Evolutionary conservation across 2,888 invertebrate genomes (phyloP).

Genomic region (Carcina quercana): DNA sequence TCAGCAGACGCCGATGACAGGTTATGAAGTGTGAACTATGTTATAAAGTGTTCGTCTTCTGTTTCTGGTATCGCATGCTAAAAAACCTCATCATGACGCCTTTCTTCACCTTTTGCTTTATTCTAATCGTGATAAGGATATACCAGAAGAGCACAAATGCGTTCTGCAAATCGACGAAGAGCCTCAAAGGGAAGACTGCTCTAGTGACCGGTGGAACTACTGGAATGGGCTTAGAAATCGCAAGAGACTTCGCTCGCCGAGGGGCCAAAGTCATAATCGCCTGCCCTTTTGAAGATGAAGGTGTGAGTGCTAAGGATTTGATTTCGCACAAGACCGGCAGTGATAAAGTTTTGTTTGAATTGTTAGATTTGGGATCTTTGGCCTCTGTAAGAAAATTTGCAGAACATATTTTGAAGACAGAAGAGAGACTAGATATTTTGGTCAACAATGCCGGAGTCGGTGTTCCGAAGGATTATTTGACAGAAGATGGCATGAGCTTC

Average conservation of each 20-base stretch:
- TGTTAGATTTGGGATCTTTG: slow-evolving; percentile 83
- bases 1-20: no score
- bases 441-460: slow-evolving; percentile 93
- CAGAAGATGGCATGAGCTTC: slow-evolving; percentile 87
- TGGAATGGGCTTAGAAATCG: slow-evolving; percentile 58
- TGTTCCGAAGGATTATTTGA: slow-evolving; percentile 71
- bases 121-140: slow-evolving; percentile 46
- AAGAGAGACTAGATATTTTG: slow-evolving; percentile 84
- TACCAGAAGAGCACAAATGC: slow-evolving; percentile 57
- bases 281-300: slow-evolving; percentile 55
- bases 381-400: slow-evolving; percentile 88
- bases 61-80: no score
- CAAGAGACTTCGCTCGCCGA: slow-evolving; percentile 50
- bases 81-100: no score
- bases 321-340: slow-evolving; percentile 79
- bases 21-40: no score
- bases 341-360: slow-evolving; percentile 79
- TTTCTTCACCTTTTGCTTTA: no score
- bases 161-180: slow-evolving; percentile 53
- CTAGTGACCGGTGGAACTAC: slow-evolving; percentile 57
- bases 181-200: slow-evolving; percentile 48
- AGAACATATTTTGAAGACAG: slow-evolving; percentile 80
- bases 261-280: slow-evolving; percentile 58
- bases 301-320: slow-evolving; percentile 64
- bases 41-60: no score